A percentile compares a stretch with the other conserved stretches of the same genome.
Conservation (phyloP, 2,888 invertebrate species). For the Actias luna region DNA sequence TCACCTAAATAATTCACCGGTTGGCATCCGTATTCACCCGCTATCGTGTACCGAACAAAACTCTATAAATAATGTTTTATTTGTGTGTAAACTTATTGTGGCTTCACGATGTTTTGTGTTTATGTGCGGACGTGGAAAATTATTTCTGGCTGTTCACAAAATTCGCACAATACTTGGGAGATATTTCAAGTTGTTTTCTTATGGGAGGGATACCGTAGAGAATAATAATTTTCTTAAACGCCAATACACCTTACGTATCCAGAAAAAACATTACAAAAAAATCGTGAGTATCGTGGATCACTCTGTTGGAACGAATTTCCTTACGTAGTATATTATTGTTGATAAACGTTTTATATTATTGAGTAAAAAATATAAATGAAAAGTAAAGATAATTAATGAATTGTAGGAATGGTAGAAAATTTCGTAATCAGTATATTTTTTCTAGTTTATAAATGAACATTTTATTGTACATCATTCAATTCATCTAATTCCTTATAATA, state of each 20-base stretch:
- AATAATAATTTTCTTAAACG: not conserved
- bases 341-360: no score
- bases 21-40: slow-evolving; percentile 5
- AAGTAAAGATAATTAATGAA: no score
- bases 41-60: slow-evolving; percentile 8
- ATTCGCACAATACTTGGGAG: not conserved
- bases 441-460: no score
- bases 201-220: not conserved
- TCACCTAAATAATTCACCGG: not conserved
- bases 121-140: slow-evolving; percentile 7
- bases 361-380: no score
- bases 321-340: no score
- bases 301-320: no score
- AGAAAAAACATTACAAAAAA: no score
- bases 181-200: slow-evolving; percentile 2
- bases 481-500: no score
- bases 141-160: slow-evolving; percentile 4
- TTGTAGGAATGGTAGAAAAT: no score
- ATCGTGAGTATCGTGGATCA: no score
- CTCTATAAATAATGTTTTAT: slow-evolving; percentile 13
- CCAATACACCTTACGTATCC: not conserved
- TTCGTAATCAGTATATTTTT: no score
- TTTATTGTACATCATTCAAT: no score
- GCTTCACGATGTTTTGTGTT: slow-evolving; percentile 10
- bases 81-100: slow-evolving; percentile 12